Conservation (phyloP, 2,113 vertebrate genomes). For the Strix uralensis region DNA sequence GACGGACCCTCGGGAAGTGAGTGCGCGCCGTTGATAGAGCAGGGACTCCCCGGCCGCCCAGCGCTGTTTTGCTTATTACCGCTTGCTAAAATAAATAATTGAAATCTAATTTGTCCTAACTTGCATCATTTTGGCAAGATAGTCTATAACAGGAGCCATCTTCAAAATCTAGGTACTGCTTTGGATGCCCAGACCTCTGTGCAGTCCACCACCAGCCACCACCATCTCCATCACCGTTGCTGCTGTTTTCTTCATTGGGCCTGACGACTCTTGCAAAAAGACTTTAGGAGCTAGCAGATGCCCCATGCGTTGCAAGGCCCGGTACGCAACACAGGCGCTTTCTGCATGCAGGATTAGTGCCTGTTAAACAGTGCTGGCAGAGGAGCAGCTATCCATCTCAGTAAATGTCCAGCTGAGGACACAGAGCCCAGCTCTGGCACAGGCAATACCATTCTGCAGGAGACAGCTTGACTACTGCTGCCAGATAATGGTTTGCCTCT, state of each 20-base stretch:
- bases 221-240: neutral
- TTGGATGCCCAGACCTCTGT: neutral
- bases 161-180: neutral
- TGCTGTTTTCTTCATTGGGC: neutral
- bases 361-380: neutral
- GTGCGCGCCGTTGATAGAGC: no score
- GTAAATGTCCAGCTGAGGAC: neutral
- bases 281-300: neutral
- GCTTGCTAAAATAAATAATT: no score
- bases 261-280: neutral
- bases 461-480: neutral
- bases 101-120: no score
- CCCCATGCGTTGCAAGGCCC: rapidly evolving
- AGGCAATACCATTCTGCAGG: neutral
- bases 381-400: neutral
- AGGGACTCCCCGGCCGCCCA: no score
- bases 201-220: neutral
- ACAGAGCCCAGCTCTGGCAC: neutral
- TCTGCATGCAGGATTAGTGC: neutral
- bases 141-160: neutral
- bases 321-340: neutral
- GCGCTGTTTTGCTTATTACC: no score
- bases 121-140: no score
- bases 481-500: neutral
- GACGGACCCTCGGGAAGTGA: no score